Conservation (phyloP, 2,797 vertebrate species). For the Eulemur mongoz region DNA sequence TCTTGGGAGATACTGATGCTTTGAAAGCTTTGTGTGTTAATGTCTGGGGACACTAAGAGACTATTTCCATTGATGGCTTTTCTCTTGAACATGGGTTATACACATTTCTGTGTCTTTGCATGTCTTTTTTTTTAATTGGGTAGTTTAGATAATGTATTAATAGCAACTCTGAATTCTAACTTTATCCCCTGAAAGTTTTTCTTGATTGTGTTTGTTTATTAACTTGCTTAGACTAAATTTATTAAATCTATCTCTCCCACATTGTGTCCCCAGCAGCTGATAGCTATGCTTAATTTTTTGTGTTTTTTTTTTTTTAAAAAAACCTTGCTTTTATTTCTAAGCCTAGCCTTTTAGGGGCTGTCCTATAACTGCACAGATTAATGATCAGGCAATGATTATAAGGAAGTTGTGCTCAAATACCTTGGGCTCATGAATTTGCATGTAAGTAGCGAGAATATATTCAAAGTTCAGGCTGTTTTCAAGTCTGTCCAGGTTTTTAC, state of each 20-base stretch:
- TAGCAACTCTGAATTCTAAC: neutral
- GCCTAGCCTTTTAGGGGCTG: neutral
- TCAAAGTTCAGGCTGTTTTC: neutral
- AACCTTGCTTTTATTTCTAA: neutral
- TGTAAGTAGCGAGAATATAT: neutral
- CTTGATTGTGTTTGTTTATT: neutral
- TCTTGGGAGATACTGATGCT: neutral
- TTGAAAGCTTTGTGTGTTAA: neutral
- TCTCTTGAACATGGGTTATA: neutral
- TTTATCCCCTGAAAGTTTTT: neutral
- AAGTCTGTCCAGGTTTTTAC: neutral
- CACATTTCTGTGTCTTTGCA: neutral
- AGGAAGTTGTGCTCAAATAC: neutral
- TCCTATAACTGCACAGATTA: neutral
- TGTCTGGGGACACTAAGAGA: neutral
- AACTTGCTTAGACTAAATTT: neutral
- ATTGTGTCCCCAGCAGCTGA: neutral
- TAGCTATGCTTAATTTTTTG: neutral
- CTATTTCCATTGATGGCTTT: neutral
- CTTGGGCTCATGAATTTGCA: neutral
- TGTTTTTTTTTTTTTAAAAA: neutral
- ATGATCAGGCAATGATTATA: neutral
- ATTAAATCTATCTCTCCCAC: neutral
- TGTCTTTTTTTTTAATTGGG: neutral
- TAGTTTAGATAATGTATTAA: neutral